These are phyloP conservation scores for Sinohyriopsis cumingii DNA, from an alignment of 2,888 invertebrate species.

Conservation along the genomic window DNA sequence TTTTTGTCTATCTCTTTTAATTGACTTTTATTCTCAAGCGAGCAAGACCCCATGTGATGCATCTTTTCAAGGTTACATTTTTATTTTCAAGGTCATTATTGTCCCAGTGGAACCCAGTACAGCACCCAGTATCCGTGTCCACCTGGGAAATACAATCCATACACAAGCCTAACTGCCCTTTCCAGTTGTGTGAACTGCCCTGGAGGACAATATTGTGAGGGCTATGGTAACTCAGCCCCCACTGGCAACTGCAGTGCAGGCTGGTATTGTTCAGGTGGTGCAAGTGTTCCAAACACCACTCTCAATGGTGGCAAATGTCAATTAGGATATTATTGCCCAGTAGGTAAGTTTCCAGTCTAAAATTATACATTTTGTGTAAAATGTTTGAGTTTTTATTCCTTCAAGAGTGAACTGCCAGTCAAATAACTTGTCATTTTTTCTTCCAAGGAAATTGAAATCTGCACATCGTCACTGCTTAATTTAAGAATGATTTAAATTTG, in stretches of 20 bases:
- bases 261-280: constrained; percentile 63
- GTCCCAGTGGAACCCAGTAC: constrained; percentile 61
- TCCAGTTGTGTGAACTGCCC: constrained; percentile 61
- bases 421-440: no score
- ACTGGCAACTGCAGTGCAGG: constrained; percentile 63
- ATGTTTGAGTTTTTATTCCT: background rate
- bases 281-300: constrained; percentile 56
- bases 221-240: constrained; percentile 57
- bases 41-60: background rate
- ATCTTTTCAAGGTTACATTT: background rate
- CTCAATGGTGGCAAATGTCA: constrained; percentile 62
- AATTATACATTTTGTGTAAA: background rate
- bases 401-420: background rate
- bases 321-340: constrained; percentile 64
- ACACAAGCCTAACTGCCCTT: constrained; percentile 33
- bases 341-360: constrained; percentile 40
- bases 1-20: no score
- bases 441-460: no score
- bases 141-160: constrained; percentile 64
- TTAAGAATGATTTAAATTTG: no score
- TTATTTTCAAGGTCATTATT: constrained; percentile 60
- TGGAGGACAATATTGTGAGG: constrained; percentile 65
- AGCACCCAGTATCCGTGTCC: constrained; percentile 61
- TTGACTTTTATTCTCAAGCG: no score
- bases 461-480: no score